phyloP scores from a whole-genome alignment of 2,797 vertebrate genomes.

The Percopsis omiscomaycus region DNA sequence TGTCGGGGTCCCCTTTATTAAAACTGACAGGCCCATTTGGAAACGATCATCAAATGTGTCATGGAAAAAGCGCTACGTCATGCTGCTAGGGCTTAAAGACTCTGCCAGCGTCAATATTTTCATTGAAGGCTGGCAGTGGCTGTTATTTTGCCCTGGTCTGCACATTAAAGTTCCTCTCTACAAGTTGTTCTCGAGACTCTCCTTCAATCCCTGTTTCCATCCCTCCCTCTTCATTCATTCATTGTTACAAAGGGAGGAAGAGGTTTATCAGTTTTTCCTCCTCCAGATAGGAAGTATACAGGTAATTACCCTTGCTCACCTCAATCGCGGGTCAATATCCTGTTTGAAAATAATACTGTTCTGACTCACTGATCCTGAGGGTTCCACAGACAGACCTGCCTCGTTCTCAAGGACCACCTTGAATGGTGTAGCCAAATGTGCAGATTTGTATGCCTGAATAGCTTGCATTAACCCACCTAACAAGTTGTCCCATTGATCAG shows the following conservation, averaged over 20 bases:
- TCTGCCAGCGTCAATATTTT: slow-evolving; percentile 82
- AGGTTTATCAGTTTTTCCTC: slow-evolving; percentile 74
- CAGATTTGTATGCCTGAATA: slow-evolving; percentile 50
- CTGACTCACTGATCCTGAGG: slow-evolving; percentile 75
- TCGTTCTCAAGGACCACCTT: slow-evolving; percentile 52
- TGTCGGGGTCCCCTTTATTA: slow-evolving; percentile 71
- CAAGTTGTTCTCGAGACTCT: slow-evolving; percentile 18
- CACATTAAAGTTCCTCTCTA: slow-evolving; percentile 50
- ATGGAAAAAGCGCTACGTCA: slow-evolving; percentile 81
- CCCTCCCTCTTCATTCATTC: too few species aligned
- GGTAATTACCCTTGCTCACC: slow-evolving; percentile 72
- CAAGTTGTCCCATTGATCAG: slow-evolving; percentile 50
- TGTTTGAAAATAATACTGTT: slow-evolving; percentile 75
- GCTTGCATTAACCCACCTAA: slow-evolving; percentile 59
- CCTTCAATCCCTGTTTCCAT: too few species aligned
- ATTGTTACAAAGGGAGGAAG: slow-evolving; percentile 55
- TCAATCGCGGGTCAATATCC: slow-evolving; percentile 70
- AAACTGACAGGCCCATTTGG: slow-evolving; percentile 82
- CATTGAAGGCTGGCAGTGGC: slow-evolving; percentile 60
- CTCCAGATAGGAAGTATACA: slow-evolving; percentile 75
- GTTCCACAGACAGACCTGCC: slow-evolving; percentile 33
- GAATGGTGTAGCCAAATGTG: slow-evolving; percentile 39
- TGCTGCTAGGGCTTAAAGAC: slow-evolving; percentile 60
- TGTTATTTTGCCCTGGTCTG: slow-evolving; percentile 57
- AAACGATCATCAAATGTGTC: slow-evolving; percentile 83